Base-by-base conservation (phyloP, 2,888 invertebrate genomes). In the Drosophila atroscutellata region DNA sequence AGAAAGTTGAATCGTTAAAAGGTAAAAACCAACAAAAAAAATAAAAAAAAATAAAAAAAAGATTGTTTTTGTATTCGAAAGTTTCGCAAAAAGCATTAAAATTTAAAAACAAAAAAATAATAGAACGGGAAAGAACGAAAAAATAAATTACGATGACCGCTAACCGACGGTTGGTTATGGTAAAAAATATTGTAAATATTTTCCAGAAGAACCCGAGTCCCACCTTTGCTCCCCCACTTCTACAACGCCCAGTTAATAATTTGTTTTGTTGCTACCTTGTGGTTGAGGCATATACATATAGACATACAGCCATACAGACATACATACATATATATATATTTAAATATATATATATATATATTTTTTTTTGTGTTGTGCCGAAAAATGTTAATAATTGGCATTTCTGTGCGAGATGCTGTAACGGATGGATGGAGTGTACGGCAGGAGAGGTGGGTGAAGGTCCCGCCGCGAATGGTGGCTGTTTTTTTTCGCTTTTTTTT, bases 331-430 rank as follows among this genome's bases (percentile, higher is more conserved):
- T 34, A 20, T 52, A 32, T 52, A 15, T 20, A 20, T 34, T 9
- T 52, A 34, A 4, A 26, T 37, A 26, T n/a, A 18, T 18, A 26
- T 26, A 34, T 26, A 18, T 26, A 13, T 42, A 42, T 32, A 11
- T 51, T 26, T 45, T 24, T 58, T 62, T 42, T 52, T 65, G 57
- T 58, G 63, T 65, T 72, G 60, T 49, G 20, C 28, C 55, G 54
- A 58, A 80, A 83, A 83, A 86, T 84, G 75, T 83, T 83, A 82
- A 83, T 83, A 83, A 86, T 83, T 83, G 83, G 87, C 82, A 75
- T 73, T 80, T 68, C 84, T 73, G 58, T 71, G 77, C 42, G 47
- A 37, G 50, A 52, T 24, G 55, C 8, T 42, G 26, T 42, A 36
- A 47, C 36, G 66, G 32, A 24, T 30, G 39, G 45, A 36, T 9